Evolutionary conservation across 2,888 invertebrate species (phyloP), one percentile per base, ranked within the genome.

Genomic region (Idaea aversata): DNA sequence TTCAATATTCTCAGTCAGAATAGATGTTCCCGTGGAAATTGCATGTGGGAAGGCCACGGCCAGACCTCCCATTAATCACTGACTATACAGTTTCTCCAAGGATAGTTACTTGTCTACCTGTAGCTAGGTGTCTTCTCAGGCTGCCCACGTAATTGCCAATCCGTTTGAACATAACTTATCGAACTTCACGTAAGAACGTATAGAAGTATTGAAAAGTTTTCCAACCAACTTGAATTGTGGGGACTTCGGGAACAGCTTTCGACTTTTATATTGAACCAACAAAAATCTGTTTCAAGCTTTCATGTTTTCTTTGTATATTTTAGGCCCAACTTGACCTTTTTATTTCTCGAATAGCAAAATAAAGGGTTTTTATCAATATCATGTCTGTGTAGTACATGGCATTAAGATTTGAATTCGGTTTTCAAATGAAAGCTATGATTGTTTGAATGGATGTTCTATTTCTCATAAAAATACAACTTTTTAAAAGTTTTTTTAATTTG

Each of bases 111-210:
- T 58, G 6, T 15, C 58, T 15, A 58, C 25, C 0, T 59, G 13
- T 16, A 34, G 59, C 4, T 59, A 6, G 25, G 34, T 16, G 16
- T 68, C 64, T 68, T 66, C 62, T 6, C 5, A 59, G 63, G 36
- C 57, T 57, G 59, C 61, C 25, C 7, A 34, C 63, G 62, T 69
- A 65, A 67, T 69, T 69, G 69, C 67, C 65, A 67, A 65, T 65
- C 62, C 13, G 47, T 10, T 47, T 47, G 10, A 47, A 47, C 25
- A 3, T 25, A 13, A 13, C 47, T 7, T 47, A 13, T 7, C 7
- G 47, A 47, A 47, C 7, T 7, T 7, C 13, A 47, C 10, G 47
- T 13, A 47, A 47, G 47, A 13, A 47, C 13, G 3, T 47, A 10
- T 47, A 7, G 5, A 47, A 10, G 47, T 47, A 47, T 47, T 47